Evolutionary conservation across 2,113 vertebrate species (phyloP), one percentile per base, ranked within the genome.

Genomic region (Notothenia coriiceps): DNA sequence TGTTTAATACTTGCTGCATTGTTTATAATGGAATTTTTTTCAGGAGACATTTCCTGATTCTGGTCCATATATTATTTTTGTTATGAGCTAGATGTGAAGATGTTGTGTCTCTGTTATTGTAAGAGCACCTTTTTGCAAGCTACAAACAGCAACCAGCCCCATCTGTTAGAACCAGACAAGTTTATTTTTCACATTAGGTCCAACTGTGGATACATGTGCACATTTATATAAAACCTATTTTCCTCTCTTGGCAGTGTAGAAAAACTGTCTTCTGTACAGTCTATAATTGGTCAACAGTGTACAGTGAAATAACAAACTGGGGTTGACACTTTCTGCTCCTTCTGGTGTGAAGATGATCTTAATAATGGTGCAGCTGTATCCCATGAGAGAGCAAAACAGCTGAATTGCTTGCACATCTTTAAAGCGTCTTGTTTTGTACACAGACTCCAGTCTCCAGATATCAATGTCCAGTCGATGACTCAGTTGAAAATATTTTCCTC

Each of bases 401-500:
- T 55, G 69, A 80, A 82, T 65, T 52, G 20, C 64, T 77, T 29
- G n/a, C 52, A 47, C 14, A 57, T 78, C 86, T 88, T 85, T 80
- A 76, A 87, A 92, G 70, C 29, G 55, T 91, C 79, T 93, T 94
- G 84, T 93, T 88, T 91, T 89, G 89, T 78, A 54, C 79, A 80
- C 83, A 71, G 80, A 88, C 73, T 85, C 76, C 51, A 71, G 77
- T 85, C 61, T 86, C 86, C 89, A 89, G 86, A 92, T 91, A 89
- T 87, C 87, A 89, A 91, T 81, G 89, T 90, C 83, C 86, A 93
- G 90, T 81, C 82, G 89, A 93, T 96, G 94, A 95, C 90, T 95
- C 94, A 94, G 92, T 92, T 84, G 80, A 90, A 94, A 94, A 94
- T 94, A 94, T 94, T 94, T 94, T 93, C 92, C 93, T 91, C 86